These are phyloP conservation scores for Brachionus calyciflorus DNA, from an alignment of 1,140 invertebrate genomes.

Conservation along the genomic window DNA sequence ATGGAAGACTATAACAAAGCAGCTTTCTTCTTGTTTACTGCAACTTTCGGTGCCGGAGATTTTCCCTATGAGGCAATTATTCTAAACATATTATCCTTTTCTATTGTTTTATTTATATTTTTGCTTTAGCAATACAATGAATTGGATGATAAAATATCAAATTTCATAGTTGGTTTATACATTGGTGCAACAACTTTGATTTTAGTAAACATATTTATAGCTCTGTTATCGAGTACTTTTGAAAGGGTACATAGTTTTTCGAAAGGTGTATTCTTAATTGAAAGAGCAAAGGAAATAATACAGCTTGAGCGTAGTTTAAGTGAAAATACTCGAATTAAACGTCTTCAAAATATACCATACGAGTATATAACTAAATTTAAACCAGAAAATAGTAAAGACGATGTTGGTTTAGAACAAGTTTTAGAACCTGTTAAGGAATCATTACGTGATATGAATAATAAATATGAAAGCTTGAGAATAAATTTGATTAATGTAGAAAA, in stretches of 20 bases:
- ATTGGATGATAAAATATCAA: background rate
- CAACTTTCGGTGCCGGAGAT: background rate
- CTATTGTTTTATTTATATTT: background rate
- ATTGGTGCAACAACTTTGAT: background rate
- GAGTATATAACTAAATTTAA: no score
- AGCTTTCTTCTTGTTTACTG: background rate
- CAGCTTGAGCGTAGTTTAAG: background rate
- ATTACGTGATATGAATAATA: no score
- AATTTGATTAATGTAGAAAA: no score
- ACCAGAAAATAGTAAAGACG: no score
- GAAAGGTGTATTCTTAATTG: background rate
- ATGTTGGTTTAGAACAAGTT: no score
- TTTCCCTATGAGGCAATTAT: background rate
- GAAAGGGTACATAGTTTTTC: background rate
- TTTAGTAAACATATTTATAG: conserved; percentile 29
- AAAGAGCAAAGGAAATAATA: conserved; percentile 16
- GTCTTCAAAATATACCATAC: no score
- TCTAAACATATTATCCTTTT: background rate
- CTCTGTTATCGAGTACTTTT: conserved; percentile 12
- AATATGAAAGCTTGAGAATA: no score
- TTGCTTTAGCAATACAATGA: background rate
- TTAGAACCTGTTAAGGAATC: no score
- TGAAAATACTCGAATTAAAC: background rate
- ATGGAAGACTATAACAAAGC: background rate
- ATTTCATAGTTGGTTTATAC: background rate